Base-by-base conservation (phyloP, 2,797 vertebrate species). In the Alcedo atthis region DNA sequence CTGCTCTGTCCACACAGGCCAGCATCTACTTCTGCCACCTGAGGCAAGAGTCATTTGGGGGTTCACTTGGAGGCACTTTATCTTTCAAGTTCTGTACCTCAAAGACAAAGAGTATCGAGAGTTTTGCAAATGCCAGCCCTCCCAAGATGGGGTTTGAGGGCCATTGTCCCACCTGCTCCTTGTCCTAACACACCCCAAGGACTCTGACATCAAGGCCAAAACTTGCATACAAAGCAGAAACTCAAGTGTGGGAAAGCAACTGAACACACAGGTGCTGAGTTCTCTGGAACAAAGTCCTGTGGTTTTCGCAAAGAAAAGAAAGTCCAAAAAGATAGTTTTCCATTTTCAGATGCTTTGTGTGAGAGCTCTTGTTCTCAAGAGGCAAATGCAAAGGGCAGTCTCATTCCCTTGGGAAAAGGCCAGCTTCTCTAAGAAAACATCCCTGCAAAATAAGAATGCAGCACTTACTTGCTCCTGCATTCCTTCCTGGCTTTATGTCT, bases 371-470 rank as follows among this genome's bases (percentile, higher is more conserved):
- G 68, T 62, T 92, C 79, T 85, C 71, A 77, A 90, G 53, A 69
- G 24, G 57, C 1, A 8, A 79, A 85, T 28, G 37, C 3, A 1
- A 84, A 77, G 75, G 75, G 61, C 63, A 86, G 74, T 30, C 63
- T 59, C 11, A 1, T 33, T 94, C 81, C 82, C 77, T 68, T 91
- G 70, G 78, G 92, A 96, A 92, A 87, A 86, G 12, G 59, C 66
- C 80, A 95, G 55, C n/a, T 81, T 59, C 67, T 64, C 68, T 28
- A 66, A 87, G 61, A 61, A 84, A 90, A 91, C 0, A 4, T 25
- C 81, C 70, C 37, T 30, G 43, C 42, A 76, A 73, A 86, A n/a
- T 37, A 74, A 76, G 87, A 93, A 90, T 58, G 59, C 67, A 45
- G n/a, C 1, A 0, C 18, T 87, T 1, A 0, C 18, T 87, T 1